phyloP scores from a whole-genome alignment of 2,888 invertebrate genomes.

The Drosophila cognata region DNA sequence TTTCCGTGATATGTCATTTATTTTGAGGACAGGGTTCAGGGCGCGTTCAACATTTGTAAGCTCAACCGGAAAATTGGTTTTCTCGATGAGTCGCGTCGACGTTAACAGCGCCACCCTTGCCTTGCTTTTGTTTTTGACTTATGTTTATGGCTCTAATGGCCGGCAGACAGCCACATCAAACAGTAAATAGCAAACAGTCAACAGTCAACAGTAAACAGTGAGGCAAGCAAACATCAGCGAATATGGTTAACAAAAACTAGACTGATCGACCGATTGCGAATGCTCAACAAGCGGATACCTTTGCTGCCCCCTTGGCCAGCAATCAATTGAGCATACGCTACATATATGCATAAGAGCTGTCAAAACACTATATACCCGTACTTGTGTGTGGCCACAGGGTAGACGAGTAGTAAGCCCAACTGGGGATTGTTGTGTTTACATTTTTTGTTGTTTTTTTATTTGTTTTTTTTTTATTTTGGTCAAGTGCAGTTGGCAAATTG shows the following conservation, averaged over 20 bases:
- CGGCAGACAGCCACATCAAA: conserved; percentile 39
- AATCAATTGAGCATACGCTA: background rate
- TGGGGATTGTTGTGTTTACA: conserved; percentile 14
- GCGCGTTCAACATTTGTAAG: conserved; percentile 67
- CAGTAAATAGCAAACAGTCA: conserved; percentile 21
- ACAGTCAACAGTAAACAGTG: conserved; percentile 1
- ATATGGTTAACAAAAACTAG: conserved; percentile 1
- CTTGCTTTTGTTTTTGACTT: conserved; percentile 40
- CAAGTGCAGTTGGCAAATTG: conserved; percentile 46
- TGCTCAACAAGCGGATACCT: background rate
- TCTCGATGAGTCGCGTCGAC: conserved; percentile 57
- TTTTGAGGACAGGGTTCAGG: conserved; percentile 57
- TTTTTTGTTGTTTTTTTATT: conserved; percentile 1
- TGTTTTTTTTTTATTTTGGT: background rate
- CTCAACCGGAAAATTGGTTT: conserved; percentile 80
- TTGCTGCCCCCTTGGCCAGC: background rate
- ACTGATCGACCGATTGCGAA: conserved; percentile 1
- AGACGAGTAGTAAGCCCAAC: conserved; percentile 6
- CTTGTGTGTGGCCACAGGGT: background rate
- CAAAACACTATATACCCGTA: background rate
- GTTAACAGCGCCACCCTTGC: conserved; percentile 1
- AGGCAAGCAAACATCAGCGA: background rate
- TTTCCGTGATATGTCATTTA: conserved; percentile 76
- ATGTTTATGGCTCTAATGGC: conserved; percentile 45
- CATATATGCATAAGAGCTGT: background rate